Evolutionary conservation across 2,113 vertebrate species (phyloP).

Genomic region (Leucopternis melanops): DNA sequence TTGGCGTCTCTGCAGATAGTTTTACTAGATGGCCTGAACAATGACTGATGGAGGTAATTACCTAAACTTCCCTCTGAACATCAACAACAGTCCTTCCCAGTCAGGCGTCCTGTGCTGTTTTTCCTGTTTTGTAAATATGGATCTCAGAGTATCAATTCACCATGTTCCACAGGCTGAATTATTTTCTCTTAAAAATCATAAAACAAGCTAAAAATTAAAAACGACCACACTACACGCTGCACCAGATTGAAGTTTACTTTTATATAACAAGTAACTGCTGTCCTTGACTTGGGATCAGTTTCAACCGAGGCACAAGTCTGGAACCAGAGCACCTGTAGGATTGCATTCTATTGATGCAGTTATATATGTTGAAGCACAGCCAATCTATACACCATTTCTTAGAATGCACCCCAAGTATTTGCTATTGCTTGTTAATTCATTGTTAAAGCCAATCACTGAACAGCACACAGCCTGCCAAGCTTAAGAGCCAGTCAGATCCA

Average conservation of each 20-base stretch:
- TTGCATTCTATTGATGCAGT: neutral
- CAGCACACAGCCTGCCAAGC: neutral
- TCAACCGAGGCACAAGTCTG: neutral
- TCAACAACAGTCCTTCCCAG: neutral
- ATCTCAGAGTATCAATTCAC: neutral
- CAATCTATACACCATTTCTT: neutral
- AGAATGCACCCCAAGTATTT: neutral
- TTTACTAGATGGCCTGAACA: neutral
- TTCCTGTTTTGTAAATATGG: neutral
- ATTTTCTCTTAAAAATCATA: neutral
- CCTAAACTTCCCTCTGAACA: neutral
- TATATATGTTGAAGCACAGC: neutral
- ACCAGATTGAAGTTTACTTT: neutral
- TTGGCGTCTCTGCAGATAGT: neutral
- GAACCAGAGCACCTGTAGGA: neutral
- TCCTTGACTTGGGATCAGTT: neutral
- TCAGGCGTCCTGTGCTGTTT: neutral
- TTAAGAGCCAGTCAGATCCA: neutral
- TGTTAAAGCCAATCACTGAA: neutral
- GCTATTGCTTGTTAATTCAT: neutral
- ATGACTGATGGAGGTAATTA: neutral
- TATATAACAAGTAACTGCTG: neutral
- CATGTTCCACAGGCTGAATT: neutral
- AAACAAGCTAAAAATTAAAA: neutral
- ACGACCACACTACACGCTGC: neutral